Conservation (phyloP, 2,888 invertebrate species). For the Xylocampa areola region DNA sequence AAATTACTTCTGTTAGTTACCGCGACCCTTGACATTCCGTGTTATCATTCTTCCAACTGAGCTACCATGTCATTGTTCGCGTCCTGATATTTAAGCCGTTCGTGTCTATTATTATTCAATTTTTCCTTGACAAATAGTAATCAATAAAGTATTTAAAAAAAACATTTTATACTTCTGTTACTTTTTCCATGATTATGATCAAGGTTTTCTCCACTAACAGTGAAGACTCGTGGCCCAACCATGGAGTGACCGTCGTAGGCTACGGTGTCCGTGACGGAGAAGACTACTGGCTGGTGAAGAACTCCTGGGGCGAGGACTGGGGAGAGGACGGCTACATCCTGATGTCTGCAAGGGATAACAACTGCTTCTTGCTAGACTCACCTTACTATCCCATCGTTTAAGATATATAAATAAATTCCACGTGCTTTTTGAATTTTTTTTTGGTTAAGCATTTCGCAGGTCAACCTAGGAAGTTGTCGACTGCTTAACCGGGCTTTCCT, state of each 20-base stretch:
- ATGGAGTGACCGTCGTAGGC: conserved; percentile 69
- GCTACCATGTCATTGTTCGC: too few species aligned
- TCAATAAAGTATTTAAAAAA: too few species aligned
- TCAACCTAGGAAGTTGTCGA: neutral
- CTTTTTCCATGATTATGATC: too few species aligned
- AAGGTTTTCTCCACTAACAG: conserved; percentile 22
- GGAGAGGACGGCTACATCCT: conserved; percentile 72
- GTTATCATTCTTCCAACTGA: too few species aligned
- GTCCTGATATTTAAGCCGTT: too few species aligned
- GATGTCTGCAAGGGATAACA: conserved; percentile 63
- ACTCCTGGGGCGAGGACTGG: conserved; percentile 74
- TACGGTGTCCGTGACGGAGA: conserved; percentile 68
- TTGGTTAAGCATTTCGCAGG: conserved; percentile 10
- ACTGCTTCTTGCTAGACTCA: conserved; percentile 62
- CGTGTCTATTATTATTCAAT: too few species aligned
- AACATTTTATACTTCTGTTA: too few species aligned
- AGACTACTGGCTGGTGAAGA: conserved; percentile 75
- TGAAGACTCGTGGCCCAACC: conserved; percentile 47
- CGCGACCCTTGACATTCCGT: too few species aligned
- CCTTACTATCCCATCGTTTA: conserved; percentile 61
- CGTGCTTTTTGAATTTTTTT: conserved; percentile 52
- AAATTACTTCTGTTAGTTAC: too few species aligned
- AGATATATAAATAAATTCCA: conserved; percentile 57
- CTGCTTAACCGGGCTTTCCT: too few species aligned
- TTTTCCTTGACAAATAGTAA: too few species aligned